These are phyloP conservation scores for Acholoe squamosa DNA, from an alignment of 2,888 invertebrate species.

Conservation along the genomic window DNA sequence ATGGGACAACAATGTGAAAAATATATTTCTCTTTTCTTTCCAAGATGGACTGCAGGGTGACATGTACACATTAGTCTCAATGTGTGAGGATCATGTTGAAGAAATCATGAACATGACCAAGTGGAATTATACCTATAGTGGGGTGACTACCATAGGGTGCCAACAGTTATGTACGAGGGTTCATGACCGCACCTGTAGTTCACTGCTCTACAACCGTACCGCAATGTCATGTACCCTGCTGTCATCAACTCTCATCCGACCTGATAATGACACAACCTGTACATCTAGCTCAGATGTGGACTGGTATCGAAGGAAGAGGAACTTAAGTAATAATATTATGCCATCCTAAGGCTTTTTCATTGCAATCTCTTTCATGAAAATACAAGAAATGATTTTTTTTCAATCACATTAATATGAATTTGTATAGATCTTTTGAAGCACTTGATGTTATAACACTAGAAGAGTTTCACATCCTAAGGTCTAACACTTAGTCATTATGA, in stretches of 20 bases:
- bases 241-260: background rate
- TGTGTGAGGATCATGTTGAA: background rate
- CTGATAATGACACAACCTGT: background rate
- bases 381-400: background rate
- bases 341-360: background rate
- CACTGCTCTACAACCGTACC: background rate
- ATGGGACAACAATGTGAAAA: too few relatives aligned
- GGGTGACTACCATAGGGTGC: background rate
- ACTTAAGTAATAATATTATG: background rate
- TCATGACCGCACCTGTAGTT: background rate
- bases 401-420: background rate
- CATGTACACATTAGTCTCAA: background rate
- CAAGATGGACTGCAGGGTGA: background rate
- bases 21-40: too few relatives aligned
- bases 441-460: too few relatives aligned
- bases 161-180: background rate
- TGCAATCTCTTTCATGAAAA: background rate
- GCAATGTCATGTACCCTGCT: background rate
- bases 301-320: background rate
- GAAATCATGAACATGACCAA: background rate
- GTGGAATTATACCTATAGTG: background rate
- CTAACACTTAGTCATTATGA: background rate
- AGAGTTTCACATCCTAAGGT: background rate
- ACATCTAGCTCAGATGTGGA: background rate
- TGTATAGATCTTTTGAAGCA: background rate